Evolutionary conservation across 2,888 invertebrate genomes (phyloP).

Genomic region (Epistrophella euchroma): DNA sequence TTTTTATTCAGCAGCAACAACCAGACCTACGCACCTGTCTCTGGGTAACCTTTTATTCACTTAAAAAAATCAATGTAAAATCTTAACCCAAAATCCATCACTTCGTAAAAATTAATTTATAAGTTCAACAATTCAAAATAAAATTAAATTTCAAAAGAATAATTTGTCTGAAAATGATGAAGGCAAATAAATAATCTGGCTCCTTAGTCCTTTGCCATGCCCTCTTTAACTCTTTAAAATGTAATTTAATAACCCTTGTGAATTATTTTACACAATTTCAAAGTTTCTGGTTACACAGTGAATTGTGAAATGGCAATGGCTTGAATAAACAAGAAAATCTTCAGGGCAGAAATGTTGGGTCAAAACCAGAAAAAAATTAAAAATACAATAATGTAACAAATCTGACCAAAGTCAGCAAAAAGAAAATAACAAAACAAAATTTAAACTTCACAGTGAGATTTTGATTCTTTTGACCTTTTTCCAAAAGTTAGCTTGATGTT

Average conservation of each 20-base stretch:
- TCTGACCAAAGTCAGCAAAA: neutral
- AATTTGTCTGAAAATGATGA: neutral
- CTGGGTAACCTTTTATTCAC: too few species aligned
- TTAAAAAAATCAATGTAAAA: too few species aligned
- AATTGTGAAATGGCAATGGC: neutral
- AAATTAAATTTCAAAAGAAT: neutral
- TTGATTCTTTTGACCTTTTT: neutral
- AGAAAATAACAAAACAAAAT: neutral
- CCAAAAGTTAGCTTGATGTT: neutral
- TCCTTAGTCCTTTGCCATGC: neutral
- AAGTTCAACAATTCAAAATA: neutral
- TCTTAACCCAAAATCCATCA: too few species aligned
- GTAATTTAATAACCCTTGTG: neutral
- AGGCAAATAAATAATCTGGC: neutral
- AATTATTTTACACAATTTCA: neutral
- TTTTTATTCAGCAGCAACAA: too few species aligned
- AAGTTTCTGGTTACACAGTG: neutral
- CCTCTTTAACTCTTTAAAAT: neutral
- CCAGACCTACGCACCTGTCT: too few species aligned
- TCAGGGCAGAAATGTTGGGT: neutral
- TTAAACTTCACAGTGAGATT: neutral
- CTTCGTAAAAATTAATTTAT: too few species aligned
- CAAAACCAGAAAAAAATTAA: neutral
- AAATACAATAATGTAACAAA: constrained; percentile 5
- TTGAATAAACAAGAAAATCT: neutral